A percentile compares a stretch with the other conserved stretches of the same genome.
Evolutionary conservation across 2,113 vertebrate genomes (phyloP).

Genomic region (Hemiprocne comata): DNA sequence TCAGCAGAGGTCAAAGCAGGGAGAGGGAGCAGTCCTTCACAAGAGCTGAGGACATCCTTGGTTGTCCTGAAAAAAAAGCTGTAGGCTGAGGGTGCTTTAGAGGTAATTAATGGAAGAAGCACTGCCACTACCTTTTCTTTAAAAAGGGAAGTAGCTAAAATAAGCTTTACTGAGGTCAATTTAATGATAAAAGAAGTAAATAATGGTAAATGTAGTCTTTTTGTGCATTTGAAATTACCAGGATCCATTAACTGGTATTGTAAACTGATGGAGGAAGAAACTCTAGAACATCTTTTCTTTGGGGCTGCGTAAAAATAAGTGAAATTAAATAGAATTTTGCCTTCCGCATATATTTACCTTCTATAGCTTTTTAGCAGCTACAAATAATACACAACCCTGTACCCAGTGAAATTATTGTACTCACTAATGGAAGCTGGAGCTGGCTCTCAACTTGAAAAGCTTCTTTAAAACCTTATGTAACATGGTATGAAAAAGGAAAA

Average conservation of each 20-base stretch:
- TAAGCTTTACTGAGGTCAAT: not conserved
- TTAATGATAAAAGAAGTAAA: not conserved
- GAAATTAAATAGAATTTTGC: not conserved
- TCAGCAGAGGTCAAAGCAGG: not conserved
- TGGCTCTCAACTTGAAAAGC: not conserved
- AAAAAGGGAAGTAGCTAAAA: not conserved
- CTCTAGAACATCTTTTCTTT: not conserved
- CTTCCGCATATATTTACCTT: not conserved
- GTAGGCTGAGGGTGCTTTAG: not conserved
- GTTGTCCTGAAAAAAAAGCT: not conserved
- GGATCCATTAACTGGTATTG: not conserved
- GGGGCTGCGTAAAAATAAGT: not conserved
- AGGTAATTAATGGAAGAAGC: not conserved
- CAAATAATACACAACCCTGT: not conserved
- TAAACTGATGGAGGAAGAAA: not conserved
- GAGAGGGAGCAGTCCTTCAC: not conserved
- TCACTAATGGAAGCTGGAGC: not conserved
- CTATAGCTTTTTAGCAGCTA: not conserved
- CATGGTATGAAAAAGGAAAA: not conserved
- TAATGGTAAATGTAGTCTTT: not conserved
- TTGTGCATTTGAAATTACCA: not conserved
- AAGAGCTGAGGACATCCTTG: not conserved
- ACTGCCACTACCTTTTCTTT: not conserved
- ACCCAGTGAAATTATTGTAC: not conserved
- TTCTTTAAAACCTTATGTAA: not conserved